These are phyloP conservation scores for Diplolepis rosae DNA, from an alignment of 2,888 invertebrate genomes.

Conservation along the genomic window DNA sequence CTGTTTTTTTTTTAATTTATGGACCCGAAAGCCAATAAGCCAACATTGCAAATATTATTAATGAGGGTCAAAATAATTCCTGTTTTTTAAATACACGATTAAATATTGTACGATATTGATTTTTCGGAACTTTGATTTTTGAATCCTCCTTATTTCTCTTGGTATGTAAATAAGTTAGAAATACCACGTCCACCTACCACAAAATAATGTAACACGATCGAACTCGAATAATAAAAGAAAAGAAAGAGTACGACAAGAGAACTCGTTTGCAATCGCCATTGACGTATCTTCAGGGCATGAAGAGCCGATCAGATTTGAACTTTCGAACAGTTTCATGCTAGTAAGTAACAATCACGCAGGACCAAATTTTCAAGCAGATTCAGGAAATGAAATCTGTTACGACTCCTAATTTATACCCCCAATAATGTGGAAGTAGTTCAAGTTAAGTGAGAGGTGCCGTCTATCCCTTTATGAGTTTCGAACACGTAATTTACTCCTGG, in stretches of 20 bases:
- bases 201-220: conserved; percentile 16
- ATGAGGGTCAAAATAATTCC: too few relatives aligned
- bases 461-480: background rate
- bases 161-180: background rate
- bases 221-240: conserved; percentile 9
- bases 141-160: conserved; percentile 1
- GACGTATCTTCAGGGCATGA: background rate
- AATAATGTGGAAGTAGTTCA: conserved; percentile 6
- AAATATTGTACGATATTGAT: background rate
- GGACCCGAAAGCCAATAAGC: too few relatives aligned
- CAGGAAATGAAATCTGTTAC: conserved; percentile 13
- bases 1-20: too few relatives aligned
- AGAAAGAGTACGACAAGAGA: background rate
- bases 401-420: background rate
- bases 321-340: conserved; percentile 17
- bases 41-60: too few relatives aligned
- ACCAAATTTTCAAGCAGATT: background rate
- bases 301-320: background rate
- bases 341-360: background rate
- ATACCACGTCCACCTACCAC: conserved; percentile 5
- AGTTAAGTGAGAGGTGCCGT: background rate
- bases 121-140: background rate
- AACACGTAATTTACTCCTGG: conserved; percentile 9
- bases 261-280: conserved; percentile 3
- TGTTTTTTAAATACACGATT: too few relatives aligned